Conservation (phyloP, 2,888 invertebrate species). For the Gymnocheta viridis region DNA sequence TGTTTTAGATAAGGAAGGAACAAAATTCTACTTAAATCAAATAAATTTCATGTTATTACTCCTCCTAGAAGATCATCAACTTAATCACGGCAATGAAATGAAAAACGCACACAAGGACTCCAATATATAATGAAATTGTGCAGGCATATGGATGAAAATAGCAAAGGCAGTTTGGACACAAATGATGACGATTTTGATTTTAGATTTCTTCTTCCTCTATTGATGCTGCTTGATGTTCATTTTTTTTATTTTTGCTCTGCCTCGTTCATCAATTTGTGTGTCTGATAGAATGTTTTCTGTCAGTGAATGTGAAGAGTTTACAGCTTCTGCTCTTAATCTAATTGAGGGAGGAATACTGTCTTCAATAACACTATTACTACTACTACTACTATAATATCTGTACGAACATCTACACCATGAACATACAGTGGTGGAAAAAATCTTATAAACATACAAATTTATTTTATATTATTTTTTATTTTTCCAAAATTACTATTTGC, state of each 20-base stretch:
- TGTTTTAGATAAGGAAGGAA: slow-evolving; percentile 9
- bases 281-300: slow-evolving; percentile 46
- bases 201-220: slow-evolving; percentile 19
- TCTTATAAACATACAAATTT: too few relatives aligned
- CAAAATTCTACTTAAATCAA: slow-evolving; percentile 10
- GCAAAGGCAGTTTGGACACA: slow-evolving; percentile 47
- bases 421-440: too few relatives aligned
- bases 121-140: not conserved
- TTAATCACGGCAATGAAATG: slow-evolving; percentile 55
- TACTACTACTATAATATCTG: too few relatives aligned
- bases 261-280: slow-evolving; percentile 33
- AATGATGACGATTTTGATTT: slow-evolving; percentile 62
- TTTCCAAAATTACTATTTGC: too few relatives aligned
- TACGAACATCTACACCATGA: too few relatives aligned
- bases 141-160: slow-evolving; percentile 10
- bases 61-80: slow-evolving; percentile 55
- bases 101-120: not conserved
- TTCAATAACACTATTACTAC: too few relatives aligned
- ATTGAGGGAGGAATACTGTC: slow-evolving; percentile 30
- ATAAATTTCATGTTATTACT: slow-evolving; percentile 42
- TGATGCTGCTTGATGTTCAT: slow-evolving; percentile 1
- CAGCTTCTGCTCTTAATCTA: slow-evolving; percentile 38
- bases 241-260: slow-evolving; percentile 29
- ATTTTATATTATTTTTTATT: too few relatives aligned
- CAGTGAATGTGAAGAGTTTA: slow-evolving; percentile 55